These are phyloP conservation scores for Plestiodon gilberti DNA, from an alignment of 2,113 vertebrate species.

Conservation along the genomic window DNA sequence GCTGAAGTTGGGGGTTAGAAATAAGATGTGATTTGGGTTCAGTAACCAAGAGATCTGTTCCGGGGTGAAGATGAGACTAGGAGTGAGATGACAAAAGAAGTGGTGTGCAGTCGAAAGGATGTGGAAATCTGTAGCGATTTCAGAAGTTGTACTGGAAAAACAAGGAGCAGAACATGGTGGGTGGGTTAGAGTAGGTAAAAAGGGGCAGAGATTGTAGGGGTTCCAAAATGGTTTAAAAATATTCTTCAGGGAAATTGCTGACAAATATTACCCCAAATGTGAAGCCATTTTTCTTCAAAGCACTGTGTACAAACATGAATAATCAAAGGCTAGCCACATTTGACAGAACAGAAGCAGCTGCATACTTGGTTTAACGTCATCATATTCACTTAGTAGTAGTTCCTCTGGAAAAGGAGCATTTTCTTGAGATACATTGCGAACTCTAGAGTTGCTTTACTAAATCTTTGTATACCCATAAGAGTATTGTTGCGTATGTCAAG, in stretches of 20 bases:
- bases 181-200: too few species aligned
- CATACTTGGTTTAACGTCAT: not conserved
- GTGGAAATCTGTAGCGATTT: not conserved
- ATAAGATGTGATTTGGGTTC: not conserved
- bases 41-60: not conserved
- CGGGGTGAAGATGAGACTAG: not conserved
- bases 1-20: not conserved
- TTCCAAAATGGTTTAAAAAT: too few species aligned
- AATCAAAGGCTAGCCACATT: not conserved
- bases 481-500: too few species aligned
- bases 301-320: not conserved
- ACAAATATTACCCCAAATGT: not conserved
- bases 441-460: not conserved
- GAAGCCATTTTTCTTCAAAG: not conserved
- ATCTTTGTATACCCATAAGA: not conserved
- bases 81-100: not conserved
- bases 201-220: too few species aligned
- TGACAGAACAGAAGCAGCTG: not conserved
- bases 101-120: not conserved
- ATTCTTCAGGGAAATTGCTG: not conserved
- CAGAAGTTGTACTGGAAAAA: not conserved
- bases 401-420: not conserved
- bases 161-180: too few species aligned
- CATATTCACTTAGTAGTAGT: not conserved
- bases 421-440: not conserved